phyloP scores from a whole-genome alignment of 2,797 vertebrate species.

The Natrix natrix region DNA sequence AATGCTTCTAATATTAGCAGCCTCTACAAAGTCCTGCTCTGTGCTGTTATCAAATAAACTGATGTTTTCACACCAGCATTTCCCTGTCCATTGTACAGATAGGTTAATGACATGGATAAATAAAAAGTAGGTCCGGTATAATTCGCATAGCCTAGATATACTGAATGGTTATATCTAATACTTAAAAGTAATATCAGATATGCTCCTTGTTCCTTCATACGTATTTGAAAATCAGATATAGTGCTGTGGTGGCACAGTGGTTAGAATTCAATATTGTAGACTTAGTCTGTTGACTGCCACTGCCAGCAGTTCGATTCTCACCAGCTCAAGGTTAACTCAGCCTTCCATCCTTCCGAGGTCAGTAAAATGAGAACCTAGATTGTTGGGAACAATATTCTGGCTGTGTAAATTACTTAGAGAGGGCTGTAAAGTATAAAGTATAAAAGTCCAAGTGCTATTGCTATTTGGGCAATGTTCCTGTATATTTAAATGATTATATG shows the following conservation, averaged over 20 bases:
- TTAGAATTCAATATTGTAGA: background rate
- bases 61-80: background rate
- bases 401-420: background rate
- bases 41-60: background rate
- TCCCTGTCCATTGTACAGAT: background rate
- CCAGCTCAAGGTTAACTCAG: background rate
- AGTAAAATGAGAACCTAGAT: background rate
- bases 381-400: background rate
- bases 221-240: background rate
- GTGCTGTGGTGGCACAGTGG: background rate
- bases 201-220: background rate
- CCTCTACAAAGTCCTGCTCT: background rate
- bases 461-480: background rate
- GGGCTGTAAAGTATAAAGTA: background rate
- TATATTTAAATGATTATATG: background rate
- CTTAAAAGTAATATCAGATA: background rate
- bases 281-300: background rate
- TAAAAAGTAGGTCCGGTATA: background rate
- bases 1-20: background rate
- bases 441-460: background rate
- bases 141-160: background rate
- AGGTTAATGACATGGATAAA: background rate
- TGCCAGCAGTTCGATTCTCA: background rate
- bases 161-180: background rate
- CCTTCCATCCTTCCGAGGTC: background rate